phyloP scores from a whole-genome alignment of 2,113 vertebrate genomes.

The Platysteira castanea region DNA sequence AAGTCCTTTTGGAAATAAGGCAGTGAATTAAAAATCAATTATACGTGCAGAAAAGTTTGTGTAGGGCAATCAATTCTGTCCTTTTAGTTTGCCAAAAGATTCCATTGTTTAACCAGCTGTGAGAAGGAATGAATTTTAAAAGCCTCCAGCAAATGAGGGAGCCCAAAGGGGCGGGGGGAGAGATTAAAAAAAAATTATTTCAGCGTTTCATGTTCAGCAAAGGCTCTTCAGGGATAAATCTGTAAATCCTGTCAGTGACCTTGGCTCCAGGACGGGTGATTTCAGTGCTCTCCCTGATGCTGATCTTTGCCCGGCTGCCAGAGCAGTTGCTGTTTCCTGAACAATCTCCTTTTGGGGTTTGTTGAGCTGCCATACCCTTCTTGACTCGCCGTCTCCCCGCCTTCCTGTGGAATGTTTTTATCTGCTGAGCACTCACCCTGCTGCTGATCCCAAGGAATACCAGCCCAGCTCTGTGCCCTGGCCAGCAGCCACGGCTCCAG shows the following conservation, averaged over 20 bases:
- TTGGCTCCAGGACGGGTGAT: slow-evolving; percentile 55
- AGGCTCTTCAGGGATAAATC: slow-evolving; percentile 76
- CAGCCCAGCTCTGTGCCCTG: background rate
- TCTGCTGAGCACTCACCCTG: background rate
- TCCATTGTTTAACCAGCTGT: slow-evolving; percentile 65
- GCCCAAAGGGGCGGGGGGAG: background rate
- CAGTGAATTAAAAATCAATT: slow-evolving; percentile 75
- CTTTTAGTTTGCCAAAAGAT: slow-evolving; percentile 68
- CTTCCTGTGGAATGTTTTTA: background rate
- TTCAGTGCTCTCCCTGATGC: background rate
- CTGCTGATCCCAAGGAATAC: background rate
- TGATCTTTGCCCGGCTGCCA: slow-evolving; percentile 13
- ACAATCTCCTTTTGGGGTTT: background rate
- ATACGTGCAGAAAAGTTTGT: slow-evolving; percentile 59
- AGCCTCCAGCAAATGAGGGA: slow-evolving; percentile 60
- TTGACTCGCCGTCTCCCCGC: background rate
- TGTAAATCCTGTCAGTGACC: slow-evolving; percentile 74
- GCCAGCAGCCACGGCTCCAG: background rate
- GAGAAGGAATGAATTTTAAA: slow-evolving; percentile 61
- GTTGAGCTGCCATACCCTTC: background rate
- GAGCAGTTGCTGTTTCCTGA: background rate
- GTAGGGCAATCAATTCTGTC: slow-evolving; percentile 63
- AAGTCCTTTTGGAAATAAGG: slow-evolving; percentile 62
- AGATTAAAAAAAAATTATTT: slow-evolving; percentile 36
- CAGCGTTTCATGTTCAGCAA: slow-evolving; percentile 42